Base-by-base conservation (phyloP, 2,888 invertebrate genomes). In the Himalopsyche tibetana region DNA sequence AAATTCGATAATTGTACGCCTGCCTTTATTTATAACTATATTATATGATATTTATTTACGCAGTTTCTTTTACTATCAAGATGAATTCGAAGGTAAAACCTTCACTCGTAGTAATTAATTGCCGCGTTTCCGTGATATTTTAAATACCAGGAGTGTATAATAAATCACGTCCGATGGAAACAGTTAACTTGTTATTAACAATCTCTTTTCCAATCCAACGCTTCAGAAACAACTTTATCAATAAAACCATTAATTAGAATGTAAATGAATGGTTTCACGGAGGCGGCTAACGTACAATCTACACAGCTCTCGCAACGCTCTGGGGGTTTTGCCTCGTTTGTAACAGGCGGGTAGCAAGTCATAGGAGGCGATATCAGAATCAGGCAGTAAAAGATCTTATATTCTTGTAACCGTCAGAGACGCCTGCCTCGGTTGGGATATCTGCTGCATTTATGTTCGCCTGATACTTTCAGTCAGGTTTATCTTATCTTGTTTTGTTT, bases 201-300 rank as follows among this genome's bases (percentile, higher is more conserved):
- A 87, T 85, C 87, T 85, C 80, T 86, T 83, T 85, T 83, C 87
- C 80, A 38, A 83, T 82, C 87, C 56, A 82, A 82, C 85, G 83
- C 87, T 83, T 85, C 87, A 79, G 87, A 56, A 86, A 87, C 85
- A 87, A 87, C 84, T 87, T 85, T 87, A 87, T 87, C 87, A 87
- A 87, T 87, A 87, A 84, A 84, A 85, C 84, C 87, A 87, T 87
- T 87, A 87, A 85, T 87, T 87, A 87, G 84, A 87, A 87, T 87
- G 84, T 84, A 83, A 87, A 87, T 87, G 84, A 87, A 87, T 87
- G 84, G 84, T 40, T 86, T 84, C 82, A 15, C 69, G 83, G 51
- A 82, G 55, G 45, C 83, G 56, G 88, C 87, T 86, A 87, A 88
- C 88, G 19, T 40, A 74, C 63, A 82, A 19, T 82, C 51, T 51